phyloP scores from a whole-genome alignment of 2,113 vertebrate genomes.

The human region GRCh38 chr11:12706001-12706500 shows the following conservation, averaged over 20 bases:
- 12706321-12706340: slow-evolving; percentile 5
- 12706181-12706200: not conserved
- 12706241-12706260: not conserved
- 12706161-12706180: slow-evolving; percentile 35
- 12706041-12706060: not conserved
- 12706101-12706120: slow-evolving; percentile 54
- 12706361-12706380: slow-evolving; percentile 28
- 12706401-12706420: not conserved
- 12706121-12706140: slow-evolving; percentile 34
- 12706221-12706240: slow-evolving; percentile 12
- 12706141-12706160: slow-evolving; percentile 11
- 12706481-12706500: not conserved
- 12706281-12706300: slow-evolving; percentile 16
- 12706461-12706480: not conserved
- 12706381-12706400: not conserved
- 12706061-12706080: slow-evolving; percentile 60
- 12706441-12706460: not conserved
- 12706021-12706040: slow-evolving; percentile 5
- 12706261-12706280: slow-evolving; percentile 30
- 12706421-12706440: not conserved
- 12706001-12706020: not conserved
- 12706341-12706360: slow-evolving; percentile 13
- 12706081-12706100: slow-evolving; percentile 19
- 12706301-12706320: not conserved
- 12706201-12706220: slow-evolving; percentile 30